Evolutionary conservation across 2,113 vertebrate species (phyloP), one percentile per base, ranked within the genome.

Genomic region (Xenopus tropicalis): DNA sequence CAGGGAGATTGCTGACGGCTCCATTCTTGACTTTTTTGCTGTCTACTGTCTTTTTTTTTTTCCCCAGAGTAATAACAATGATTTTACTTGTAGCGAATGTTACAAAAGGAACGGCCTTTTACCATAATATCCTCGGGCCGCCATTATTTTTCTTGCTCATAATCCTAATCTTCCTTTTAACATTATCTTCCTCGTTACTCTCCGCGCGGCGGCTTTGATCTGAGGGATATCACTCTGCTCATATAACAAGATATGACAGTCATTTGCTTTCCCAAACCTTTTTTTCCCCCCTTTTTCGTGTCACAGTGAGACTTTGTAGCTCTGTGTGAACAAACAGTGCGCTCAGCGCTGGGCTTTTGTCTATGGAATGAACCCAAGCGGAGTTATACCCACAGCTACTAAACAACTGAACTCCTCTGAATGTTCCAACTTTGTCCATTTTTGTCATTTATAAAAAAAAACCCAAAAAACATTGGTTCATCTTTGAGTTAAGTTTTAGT

Each of bases 81-180:
- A 66, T 73, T 73, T 11, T n/a, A 59, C 54, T 65, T 57, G 29
- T 56, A 66, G 66, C n/a, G 21, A 48, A 66, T 66, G 52, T 66
- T 66, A 58, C 63, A 57, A 66, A 66, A 21, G 71, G 25, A 52
- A 17, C 21, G 7, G 10, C 22, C 11, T 43, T 65, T 64, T 73
- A 20, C n/a, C 24, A 73, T 42, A 58, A 73, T 19, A 59, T 6
- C 71, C 71, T 20, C 20, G 13, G 37, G 63, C 71, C 37, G 44
- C 19, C n/a, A 6, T 11, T 25, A 44, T 66, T 72, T 66, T 72
- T 59, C 21, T 54, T n/a, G 37, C 23, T 44, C 43, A 21, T 37
- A 43, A 57, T 59, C 64, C 52, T 66, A 59, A 73, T 73, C 62
- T 73, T 21, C 71, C 63, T 42, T 73, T 58, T 66, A 73, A 21